Percentiles rank a stretch among this genome's conserved stretches.
Conservation (phyloP, 2,797 vertebrate genomes). For the Myotis findleyi region DNA sequence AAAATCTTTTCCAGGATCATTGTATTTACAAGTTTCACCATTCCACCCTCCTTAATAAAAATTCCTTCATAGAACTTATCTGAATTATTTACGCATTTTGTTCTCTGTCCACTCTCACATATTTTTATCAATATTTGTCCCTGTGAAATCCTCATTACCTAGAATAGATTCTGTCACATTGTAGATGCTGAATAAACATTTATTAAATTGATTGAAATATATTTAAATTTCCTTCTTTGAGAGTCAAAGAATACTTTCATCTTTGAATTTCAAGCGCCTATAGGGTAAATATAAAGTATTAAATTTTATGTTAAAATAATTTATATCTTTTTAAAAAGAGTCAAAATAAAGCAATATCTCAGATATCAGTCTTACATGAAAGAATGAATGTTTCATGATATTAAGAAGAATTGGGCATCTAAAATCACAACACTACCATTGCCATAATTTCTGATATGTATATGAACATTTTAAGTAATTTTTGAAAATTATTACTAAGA, state of each 20-base stretch:
- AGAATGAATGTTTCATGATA: neutral
- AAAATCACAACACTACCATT: neutral
- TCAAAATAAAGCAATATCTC: slow-evolving; percentile 7
- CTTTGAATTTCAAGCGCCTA: neutral
- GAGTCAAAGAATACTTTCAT: neutral
- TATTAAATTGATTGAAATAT: neutral
- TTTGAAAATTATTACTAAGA: slow-evolving; percentile 52
- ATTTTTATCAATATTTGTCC: neutral
- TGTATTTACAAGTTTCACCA: neutral
- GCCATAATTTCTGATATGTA: slow-evolving; percentile 14
- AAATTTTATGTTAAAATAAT: neutral
- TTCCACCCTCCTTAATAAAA: neutral
- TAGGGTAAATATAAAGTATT: neutral
- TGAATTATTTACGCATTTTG: neutral
- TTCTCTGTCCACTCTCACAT: neutral
- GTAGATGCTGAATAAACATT: neutral
- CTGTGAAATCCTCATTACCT: neutral
- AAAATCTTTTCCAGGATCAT: neutral
- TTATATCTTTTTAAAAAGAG: neutral
- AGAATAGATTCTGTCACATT: neutral
- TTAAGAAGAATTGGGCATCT: neutral
- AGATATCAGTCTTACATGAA: neutral
- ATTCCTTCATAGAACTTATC: neutral
- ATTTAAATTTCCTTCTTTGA: neutral
- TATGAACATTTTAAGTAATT: neutral